A percentile compares a stretch with the other conserved stretches of the same genome.
Conservation (phyloP, 1,140 invertebrate genomes). For the Aradophagus sp. region DNA sequence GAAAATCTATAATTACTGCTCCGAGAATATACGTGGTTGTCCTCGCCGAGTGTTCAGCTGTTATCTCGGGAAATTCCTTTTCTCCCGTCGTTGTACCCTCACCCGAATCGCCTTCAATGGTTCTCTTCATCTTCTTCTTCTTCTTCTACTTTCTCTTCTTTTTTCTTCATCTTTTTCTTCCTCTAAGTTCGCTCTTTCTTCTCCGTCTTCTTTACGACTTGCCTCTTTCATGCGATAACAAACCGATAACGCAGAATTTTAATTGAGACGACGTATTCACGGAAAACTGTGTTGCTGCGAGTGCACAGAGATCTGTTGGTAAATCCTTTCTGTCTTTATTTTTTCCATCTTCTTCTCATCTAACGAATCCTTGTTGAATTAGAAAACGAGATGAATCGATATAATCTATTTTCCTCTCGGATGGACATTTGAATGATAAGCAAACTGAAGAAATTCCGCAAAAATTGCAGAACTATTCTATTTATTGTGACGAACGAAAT, state of each 20-base stretch:
- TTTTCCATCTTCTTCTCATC: conserved; percentile 1
- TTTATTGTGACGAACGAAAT: no score
- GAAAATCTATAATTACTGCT: conserved; percentile 62
- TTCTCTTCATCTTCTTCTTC: no score
- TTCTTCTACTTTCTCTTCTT: no score
- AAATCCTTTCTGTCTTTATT: conserved; percentile 12
- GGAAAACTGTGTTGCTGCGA: conserved; percentile 33
- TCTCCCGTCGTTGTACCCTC: conserved; percentile 21
- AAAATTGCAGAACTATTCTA: no score
- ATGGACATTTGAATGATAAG: no score
- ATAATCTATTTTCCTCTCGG: no score
- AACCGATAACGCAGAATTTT: conserved; percentile 44
- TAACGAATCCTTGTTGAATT: no score
- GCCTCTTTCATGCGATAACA: conserved; percentile 20
- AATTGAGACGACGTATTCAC: conserved; percentile 40
- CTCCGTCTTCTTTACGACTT: background rate
- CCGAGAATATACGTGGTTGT: conserved; percentile 53
- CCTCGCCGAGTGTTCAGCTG: conserved; percentile 46
- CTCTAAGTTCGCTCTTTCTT: no score
- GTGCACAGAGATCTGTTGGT: background rate
- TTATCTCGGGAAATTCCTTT: conserved; percentile 48
- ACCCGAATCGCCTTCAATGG: conserved; percentile 28
- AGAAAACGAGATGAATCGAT: no score
- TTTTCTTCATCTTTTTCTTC: conserved; percentile 32
- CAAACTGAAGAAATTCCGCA: no score